These are phyloP conservation scores for Loripinus fragilis DNA, from an alignment of 2,888 invertebrate species.

Conservation along the genomic window DNA sequence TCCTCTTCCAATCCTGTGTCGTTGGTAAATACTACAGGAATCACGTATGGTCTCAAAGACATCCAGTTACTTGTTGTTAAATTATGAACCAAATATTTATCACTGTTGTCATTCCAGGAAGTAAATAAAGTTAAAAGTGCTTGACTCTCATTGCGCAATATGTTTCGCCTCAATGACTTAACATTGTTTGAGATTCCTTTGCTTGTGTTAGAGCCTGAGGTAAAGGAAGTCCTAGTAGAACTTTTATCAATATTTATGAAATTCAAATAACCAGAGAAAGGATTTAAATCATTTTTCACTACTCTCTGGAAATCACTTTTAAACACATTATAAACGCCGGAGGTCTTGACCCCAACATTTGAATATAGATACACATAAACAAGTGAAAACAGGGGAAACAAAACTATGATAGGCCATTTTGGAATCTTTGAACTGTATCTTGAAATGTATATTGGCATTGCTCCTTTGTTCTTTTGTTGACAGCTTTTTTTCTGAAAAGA, in stretches of 20 bases:
- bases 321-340: constrained; percentile 44
- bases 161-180: constrained; percentile 20
- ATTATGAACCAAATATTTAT: constrained; percentile 65
- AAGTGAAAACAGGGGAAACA: too few species aligned
- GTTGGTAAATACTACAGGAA: constrained; percentile 70
- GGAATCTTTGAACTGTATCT: too few species aligned
- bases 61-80: constrained; percentile 69
- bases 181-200: neutral
- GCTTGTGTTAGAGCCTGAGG: too few species aligned
- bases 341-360: constrained; percentile 44
- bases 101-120: constrained; percentile 64
- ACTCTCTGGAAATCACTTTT: constrained; percentile 50
- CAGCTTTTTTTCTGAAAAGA: too few species aligned
- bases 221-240: too few species aligned
- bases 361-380: constrained; percentile 54
- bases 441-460: too few species aligned
- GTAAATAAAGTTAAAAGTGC: constrained; percentile 72
- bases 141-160: constrained; percentile 36
- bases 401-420: too few species aligned
- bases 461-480: too few species aligned
- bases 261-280: too few species aligned
- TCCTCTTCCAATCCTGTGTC: constrained; percentile 48
- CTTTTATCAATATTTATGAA: too few species aligned
- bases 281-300: constrained; percentile 44
- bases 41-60: constrained; percentile 63